Evolutionary conservation across 2,797 vertebrate genomes (phyloP), one percentile per base, ranked within the genome.

Genomic region (Trachurus trachurus): DNA sequence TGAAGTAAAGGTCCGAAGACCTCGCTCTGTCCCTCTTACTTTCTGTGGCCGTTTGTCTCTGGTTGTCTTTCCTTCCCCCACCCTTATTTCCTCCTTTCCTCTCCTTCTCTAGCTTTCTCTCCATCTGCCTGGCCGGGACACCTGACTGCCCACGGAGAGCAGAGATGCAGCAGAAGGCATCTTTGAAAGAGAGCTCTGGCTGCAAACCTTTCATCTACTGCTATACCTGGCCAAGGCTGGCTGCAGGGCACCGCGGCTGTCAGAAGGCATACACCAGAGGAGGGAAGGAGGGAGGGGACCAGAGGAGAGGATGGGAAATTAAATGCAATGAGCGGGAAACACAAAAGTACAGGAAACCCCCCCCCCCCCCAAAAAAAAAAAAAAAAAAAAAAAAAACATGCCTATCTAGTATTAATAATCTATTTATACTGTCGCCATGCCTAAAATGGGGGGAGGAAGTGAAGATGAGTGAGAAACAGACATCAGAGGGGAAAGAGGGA

Each of bases 171-270:
- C 85, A 88, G 83, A 90, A 84, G 87, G 87, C 80, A 31, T 84
- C 83, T 90, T 90, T 90, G 83, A 91, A 89, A 77, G 71, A 63
- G 52, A 76, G 44, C 61, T 83, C 76, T 69, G 83, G 74, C 83
- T 86, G 78, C 63, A 82, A 60, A 81, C 64, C 88, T 93, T 92
- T 94, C 87, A 92, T 94, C 82, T 88, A 15, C 11, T 65, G 70
- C 74, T 76, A 17, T 81, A 90, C 86, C 85, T 89, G 88, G 88
- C 81, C 88, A 80, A 84, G 74, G 56, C 80, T 72, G 76, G 74
- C 86, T 86, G 76, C 80, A 53, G 89, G 86, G 72, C 76, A 68
- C 80, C 76, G 73, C 40, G n/a, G 66, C 72, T 87, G 86, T 84
- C 87, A 82, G 83, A 82, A 66, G 82, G 69, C 59, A 75, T 21